Conservation (phyloP, 1,140 invertebrate genomes). For the Pseudomyrmex flavicornis region DNA sequence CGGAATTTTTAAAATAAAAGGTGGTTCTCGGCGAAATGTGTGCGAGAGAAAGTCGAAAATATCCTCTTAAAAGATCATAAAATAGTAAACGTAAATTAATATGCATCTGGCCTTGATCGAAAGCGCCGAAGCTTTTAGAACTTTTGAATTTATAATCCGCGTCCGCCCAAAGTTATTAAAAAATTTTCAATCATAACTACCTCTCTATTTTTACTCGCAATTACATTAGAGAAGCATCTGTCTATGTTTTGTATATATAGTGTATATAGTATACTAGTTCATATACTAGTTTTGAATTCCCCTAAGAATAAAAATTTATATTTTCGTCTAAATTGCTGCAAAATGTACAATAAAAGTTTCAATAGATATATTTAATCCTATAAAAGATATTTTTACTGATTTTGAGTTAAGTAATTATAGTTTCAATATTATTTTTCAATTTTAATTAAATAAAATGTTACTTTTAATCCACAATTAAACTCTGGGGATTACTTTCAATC, state of each 20-base stretch:
- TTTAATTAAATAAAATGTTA: too few relatives aligned
- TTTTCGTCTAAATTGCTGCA: too few relatives aligned
- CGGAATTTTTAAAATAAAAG: constrained; percentile 42
- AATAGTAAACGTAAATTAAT: constrained; percentile 50
- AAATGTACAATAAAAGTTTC: too few relatives aligned
- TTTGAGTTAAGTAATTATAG: too few relatives aligned
- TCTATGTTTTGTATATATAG: not conserved
- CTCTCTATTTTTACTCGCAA: not conserved
- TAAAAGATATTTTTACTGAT: too few relatives aligned
- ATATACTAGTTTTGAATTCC: too few relatives aligned
- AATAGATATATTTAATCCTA: too few relatives aligned
- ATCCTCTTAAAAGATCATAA: constrained; percentile 16
- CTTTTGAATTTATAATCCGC: constrained; percentile 47
- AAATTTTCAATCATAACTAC: not conserved
- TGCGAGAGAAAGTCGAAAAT: not conserved
- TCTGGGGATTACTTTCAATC: too few relatives aligned
- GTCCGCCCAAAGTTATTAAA: constrained; percentile 17
- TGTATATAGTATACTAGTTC: too few relatives aligned
- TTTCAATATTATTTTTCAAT: too few relatives aligned
- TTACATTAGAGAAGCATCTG: not conserved
- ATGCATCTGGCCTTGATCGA: constrained; percentile 6
- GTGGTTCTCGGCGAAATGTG: not conserved
- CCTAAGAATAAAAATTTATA: too few relatives aligned
- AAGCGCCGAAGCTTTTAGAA: constrained; percentile 37
- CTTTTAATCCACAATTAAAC: too few relatives aligned